These are phyloP conservation scores for Lasioglossum oenotherae DNA, from an alignment of 2,888 invertebrate genomes.

Conservation along the genomic window DNA sequence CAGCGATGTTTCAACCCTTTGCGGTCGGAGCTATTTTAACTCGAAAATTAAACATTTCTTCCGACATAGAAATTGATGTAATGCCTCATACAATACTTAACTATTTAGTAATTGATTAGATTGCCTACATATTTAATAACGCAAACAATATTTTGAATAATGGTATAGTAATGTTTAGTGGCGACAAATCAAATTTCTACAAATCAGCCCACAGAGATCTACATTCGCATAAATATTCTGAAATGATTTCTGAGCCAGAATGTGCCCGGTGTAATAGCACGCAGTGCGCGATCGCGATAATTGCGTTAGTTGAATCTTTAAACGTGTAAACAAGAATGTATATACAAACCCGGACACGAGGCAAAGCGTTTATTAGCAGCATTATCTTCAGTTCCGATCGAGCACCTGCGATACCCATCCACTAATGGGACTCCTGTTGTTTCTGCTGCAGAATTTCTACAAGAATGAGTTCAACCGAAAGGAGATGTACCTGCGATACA, in stretches of 20 bases:
- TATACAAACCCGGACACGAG: conserved; percentile 8
- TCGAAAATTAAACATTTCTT: too few relatives aligned
- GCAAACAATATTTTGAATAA: too few relatives aligned
- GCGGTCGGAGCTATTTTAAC: too few relatives aligned
- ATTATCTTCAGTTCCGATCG: background rate
- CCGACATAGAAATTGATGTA: too few relatives aligned
- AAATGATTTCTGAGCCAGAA: background rate
- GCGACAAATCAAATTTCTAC: background rate
- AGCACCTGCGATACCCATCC: conserved; percentile 14
- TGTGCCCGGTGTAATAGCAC: background rate
- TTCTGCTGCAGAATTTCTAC: conserved; percentile 92
- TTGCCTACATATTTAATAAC: too few relatives aligned
- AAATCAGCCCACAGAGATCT: background rate
- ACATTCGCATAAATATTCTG: background rate
- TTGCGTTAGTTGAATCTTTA: conserved; percentile 20
- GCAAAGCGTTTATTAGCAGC: conserved; percentile 10
- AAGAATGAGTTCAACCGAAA: conserved; percentile 97
- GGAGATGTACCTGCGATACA: conserved; percentile 98
- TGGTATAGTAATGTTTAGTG: too few relatives aligned
- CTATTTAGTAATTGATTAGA: too few relatives aligned
- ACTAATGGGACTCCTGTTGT: conserved; percentile 66
- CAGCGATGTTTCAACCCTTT: background rate
- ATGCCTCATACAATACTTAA: too few relatives aligned
- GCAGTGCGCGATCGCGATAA: conserved; percentile 28
- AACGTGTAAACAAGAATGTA: conserved; percentile 24